Percentiles rank a stretch among this genome's conserved stretches.
phyloP scores from a whole-genome alignment of 2,113 vertebrate species.

The Pygathrix nemaeus region DNA sequence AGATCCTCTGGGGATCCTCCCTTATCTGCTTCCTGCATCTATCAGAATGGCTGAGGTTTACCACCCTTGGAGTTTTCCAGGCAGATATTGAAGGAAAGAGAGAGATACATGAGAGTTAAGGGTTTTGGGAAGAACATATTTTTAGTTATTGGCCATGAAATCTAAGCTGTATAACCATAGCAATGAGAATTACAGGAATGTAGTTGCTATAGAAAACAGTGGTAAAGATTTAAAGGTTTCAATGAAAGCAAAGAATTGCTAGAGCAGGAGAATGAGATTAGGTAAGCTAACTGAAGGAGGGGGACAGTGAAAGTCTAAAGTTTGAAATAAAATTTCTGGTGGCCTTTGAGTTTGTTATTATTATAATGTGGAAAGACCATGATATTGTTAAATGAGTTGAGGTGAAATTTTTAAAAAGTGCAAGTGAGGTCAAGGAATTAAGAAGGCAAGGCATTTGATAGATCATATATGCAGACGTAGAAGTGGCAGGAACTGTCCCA shows the following conservation, averaged over 20 bases:
- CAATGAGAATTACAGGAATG: background rate
- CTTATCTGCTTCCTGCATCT: no score
- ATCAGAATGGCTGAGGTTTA: background rate
- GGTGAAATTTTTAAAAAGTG: background rate
- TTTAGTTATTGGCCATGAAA: background rate
- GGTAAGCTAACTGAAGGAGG: background rate
- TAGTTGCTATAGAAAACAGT: background rate
- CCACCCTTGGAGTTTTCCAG: background rate
- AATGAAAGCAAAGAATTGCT: background rate
- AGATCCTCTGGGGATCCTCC: no score
- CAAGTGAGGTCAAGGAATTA: background rate
- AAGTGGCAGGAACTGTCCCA: background rate
- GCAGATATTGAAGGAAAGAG: background rate
- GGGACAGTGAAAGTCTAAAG: background rate
- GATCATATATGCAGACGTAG: background rate
- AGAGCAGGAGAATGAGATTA: background rate
- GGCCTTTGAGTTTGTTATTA: background rate
- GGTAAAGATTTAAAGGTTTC: background rate
- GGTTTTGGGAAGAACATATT: background rate
- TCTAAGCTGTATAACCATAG: background rate
- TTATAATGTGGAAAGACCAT: background rate
- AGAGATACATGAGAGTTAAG: background rate
- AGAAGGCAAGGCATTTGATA: background rate
- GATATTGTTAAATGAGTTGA: background rate
- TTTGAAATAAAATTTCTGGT: background rate